Evolutionary conservation across 2,888 invertebrate species (phyloP).

Genomic region (Alentia gelatinosa): DNA sequence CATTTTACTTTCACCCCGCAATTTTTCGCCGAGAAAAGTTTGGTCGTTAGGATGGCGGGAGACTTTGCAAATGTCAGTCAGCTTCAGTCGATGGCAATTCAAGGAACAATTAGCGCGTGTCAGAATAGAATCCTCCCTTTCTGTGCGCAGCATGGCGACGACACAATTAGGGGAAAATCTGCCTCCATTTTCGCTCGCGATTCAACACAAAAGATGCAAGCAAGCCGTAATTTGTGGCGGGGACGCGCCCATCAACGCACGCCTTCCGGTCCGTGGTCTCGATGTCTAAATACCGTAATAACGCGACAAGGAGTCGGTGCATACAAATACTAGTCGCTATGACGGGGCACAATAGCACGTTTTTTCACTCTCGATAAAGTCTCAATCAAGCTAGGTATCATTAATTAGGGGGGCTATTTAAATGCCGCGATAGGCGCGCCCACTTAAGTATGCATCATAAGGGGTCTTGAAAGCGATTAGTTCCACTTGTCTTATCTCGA

Average conservation of each 20-base stretch:
- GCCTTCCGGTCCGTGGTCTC: background rate
- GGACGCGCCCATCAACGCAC: background rate
- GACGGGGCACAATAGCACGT: background rate
- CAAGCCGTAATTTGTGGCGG: background rate
- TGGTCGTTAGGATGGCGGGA: background rate
- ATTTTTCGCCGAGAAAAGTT: conserved; percentile 23
- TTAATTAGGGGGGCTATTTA: conserved; percentile 37
- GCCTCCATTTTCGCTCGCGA: background rate
- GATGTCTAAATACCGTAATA: conserved; percentile 35
- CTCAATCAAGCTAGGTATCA: conserved; percentile 48
- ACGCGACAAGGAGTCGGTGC: conserved; percentile 5
- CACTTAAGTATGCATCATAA: conserved; percentile 51
- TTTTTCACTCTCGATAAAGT: conserved; percentile 45
- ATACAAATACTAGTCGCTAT: conserved; percentile 29
- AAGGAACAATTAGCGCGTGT: background rate
- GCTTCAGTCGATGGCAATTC: background rate
- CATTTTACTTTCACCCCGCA: background rate
- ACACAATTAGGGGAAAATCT: background rate
- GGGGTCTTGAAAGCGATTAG: conserved; percentile 41
- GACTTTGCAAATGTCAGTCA: background rate
- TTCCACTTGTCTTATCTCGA: conserved; percentile 37
- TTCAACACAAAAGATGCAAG: background rate
- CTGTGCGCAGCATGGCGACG: background rate
- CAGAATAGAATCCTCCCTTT: background rate
- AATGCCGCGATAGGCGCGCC: conserved; percentile 16